A percentile compares a stretch with the other conserved stretches of the same genome.
These are phyloP conservation scores for Phylloscopus whistleri DNA, from an alignment of 2,113 vertebrate genomes.

Conservation along the genomic window DNA sequence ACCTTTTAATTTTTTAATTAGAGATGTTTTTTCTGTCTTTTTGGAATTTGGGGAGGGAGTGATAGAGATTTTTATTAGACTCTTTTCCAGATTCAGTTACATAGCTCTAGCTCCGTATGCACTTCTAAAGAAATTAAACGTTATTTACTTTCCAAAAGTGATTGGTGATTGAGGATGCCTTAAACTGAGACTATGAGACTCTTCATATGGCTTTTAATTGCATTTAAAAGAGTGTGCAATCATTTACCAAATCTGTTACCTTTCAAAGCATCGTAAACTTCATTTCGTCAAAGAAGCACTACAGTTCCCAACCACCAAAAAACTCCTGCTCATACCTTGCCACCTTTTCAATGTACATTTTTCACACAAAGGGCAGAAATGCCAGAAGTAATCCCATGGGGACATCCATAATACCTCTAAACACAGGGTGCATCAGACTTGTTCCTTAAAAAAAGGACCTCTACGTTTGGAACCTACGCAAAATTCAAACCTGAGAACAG, in stretches of 20 bases:
- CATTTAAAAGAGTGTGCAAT: not conserved
- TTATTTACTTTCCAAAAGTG: not conserved
- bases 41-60: not conserved
- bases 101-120: not conserved
- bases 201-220: not conserved
- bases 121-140: not conserved
- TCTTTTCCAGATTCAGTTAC: not conserved
- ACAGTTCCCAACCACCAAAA: not conserved
- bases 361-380: not conserved
- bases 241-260: not conserved
- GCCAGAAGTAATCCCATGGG: not conserved
- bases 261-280: not conserved
- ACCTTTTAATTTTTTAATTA: not conserved
- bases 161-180: not conserved
- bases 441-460: not conserved
- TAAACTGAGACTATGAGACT: not conserved
- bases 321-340: not conserved
- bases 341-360: not conserved
- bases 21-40: not conserved
- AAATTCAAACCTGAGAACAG: not conserved
- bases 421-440: not conserved
- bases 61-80: not conserved
- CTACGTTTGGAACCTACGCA: not conserved
- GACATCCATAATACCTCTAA: not conserved
- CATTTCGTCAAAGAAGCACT: not conserved